These are phyloP conservation scores for Drosophila micromelanica DNA, from an alignment of 1,140 invertebrate genomes.

Conservation along the genomic window DNA sequence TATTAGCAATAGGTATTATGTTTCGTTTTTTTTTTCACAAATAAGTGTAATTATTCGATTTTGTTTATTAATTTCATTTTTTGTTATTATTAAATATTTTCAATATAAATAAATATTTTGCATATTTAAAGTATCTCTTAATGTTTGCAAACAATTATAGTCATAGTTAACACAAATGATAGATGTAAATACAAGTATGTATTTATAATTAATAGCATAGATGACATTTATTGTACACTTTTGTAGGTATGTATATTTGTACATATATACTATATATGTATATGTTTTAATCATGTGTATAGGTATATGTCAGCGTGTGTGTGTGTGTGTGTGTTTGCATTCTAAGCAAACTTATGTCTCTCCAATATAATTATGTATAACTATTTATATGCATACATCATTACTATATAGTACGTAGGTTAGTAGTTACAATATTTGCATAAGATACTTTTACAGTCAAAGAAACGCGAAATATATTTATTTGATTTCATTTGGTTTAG, in stretches of 20 bases:
- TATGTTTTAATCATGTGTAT: conserved; percentile 7
- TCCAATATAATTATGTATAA: conserved; percentile 16
- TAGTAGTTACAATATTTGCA: conserved; percentile 31
- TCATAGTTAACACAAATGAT: conserved; percentile 78
- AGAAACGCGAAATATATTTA: conserved; percentile 68
- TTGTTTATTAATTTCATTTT: not conserved
- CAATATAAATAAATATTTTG: conserved; percentile 60
- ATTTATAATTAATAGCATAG: conserved; percentile 21
- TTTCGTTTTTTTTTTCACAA: conserved; percentile 42
- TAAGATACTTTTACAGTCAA: conserved; percentile 52
- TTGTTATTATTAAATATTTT: conserved; percentile 44
- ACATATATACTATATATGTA: not conserved
- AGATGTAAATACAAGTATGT: conserved; percentile 52
- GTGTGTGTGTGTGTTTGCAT: not conserved
- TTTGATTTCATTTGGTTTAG: conserved; percentile 58
- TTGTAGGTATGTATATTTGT: conserved; percentile 10
- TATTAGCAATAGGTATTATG: conserved; percentile 70
- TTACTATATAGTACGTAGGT: conserved; percentile 27
- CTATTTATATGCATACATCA: conserved; percentile 29
- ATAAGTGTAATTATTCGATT: conserved; percentile 31
- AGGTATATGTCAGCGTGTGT: not conserved
- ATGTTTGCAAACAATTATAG: conserved; percentile 77
- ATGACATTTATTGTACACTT: conserved; percentile 51
- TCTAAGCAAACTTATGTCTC: not conserved
- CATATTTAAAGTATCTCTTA: conserved; percentile 59